Conservation (phyloP, 2,797 vertebrate species). For the Manis pentadactyla region DNA sequence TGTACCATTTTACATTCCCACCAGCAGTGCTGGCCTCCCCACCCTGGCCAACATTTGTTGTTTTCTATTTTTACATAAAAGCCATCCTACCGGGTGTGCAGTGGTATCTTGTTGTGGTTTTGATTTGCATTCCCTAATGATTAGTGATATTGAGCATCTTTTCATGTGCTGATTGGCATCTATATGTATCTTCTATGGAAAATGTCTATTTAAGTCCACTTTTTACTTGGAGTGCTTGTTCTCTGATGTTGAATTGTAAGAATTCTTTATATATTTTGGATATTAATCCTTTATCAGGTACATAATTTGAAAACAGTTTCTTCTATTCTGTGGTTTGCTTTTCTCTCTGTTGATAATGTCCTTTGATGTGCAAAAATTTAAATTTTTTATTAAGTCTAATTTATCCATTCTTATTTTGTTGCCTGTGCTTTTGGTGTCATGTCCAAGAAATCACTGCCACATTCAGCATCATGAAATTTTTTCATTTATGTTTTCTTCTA, state of each 20-base stretch:
- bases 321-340: neutral
- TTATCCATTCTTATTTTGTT: slow-evolving; percentile 29
- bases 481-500: slow-evolving; percentile 17
- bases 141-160: slow-evolving; percentile 3
- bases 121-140: neutral
- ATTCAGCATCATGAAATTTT: neutral
- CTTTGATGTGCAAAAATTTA: neutral
- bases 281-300: slow-evolving; percentile 21
- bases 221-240: neutral
- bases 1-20: neutral
- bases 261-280: slow-evolving; percentile 1
- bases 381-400: neutral
- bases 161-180: neutral
- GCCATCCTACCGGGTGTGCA: neutral
- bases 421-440: neutral
- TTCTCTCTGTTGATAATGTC: neutral
- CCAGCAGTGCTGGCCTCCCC: neutral
- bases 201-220: neutral
- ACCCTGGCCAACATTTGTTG: neutral
- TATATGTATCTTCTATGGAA: neutral
- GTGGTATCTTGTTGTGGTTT: neutral
- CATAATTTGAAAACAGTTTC: slow-evolving; percentile 31
- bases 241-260: neutral
- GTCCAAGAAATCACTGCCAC: neutral
- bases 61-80: slow-evolving; percentile 1